Evolutionary conservation across 2,888 invertebrate species (phyloP), one percentile per base, ranked within the genome.

Genomic region (Drosophila bunnanda): DNA sequence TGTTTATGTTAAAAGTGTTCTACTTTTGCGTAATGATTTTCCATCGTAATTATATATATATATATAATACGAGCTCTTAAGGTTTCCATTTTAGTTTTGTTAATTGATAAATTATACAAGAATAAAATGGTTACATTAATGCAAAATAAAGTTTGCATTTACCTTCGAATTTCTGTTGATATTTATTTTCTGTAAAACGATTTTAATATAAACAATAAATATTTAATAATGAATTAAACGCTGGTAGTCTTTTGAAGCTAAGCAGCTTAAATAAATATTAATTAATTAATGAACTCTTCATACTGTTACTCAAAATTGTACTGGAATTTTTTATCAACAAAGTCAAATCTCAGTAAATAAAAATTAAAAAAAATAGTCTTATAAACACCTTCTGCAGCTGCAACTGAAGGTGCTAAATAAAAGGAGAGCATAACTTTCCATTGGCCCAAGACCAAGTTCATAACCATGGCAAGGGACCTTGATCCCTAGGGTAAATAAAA

Each of bases 401-500:
- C 30, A 39, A 20, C 53, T 20, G 32, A 0, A 34, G 15, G 9
- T 32, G 13, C 8, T 20, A 20, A 13, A 20, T 32, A 50, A 32
- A 20, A 34, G 20, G 28, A 41, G 15, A 1, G 34, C 25, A 64
- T 34, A 60, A 60, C 60, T 64, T 34, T 62, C 32, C 20, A 50
- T 34, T 32, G 7, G 32, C 25, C 58, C 38, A 34, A 15, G 46
- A 64, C 62, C 50, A 65, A 65, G 60, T 39, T 65, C 60, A 64
- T 64, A 64, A 54, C 44, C 38, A 66, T 38, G 38, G 25, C 66
- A 22, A 28, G 46, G 15, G 64, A 46, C 66, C 41, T 28, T 32
- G n/a, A 34, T 50, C 64, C 64, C 64, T 20, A 65, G 64, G 34
- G 64, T 50, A 65, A 65, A 65, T 65, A 67, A 64, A 55, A 67